Percentiles rank a stretch among this genome's conserved stretches.
Conservation (phyloP, 2,888 invertebrate genomes). For the Calameuta idolon region DNA sequence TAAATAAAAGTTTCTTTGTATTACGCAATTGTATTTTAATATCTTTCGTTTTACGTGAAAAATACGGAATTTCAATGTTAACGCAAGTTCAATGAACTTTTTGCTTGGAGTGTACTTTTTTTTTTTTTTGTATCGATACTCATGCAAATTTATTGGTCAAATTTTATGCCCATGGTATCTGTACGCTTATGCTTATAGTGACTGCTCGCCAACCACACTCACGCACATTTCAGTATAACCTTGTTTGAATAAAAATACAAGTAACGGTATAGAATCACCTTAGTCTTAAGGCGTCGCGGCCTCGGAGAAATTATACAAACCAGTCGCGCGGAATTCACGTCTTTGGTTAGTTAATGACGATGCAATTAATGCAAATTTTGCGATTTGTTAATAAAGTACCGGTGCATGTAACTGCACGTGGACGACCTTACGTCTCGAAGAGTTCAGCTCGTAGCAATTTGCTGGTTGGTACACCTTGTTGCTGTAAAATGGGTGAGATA, state of each 20-base stretch:
- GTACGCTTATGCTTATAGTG: background rate
- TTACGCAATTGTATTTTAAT: background rate
- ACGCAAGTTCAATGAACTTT: background rate
- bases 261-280: background rate
- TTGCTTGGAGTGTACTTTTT: background rate
- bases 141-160: background rate
- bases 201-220: background rate
- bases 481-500: constrained; percentile 32
- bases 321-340: constrained; percentile 14
- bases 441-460: constrained; percentile 32
- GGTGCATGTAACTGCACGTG: constrained; percentile 15
- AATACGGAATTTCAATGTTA: background rate
- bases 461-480: constrained; percentile 20
- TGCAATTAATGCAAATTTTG: constrained; percentile 29
- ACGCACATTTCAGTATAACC: background rate
- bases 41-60: background rate
- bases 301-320: background rate
- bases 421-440: constrained; percentile 14
- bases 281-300: background rate
- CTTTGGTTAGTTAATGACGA: constrained; percentile 28
- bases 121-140: background rate
- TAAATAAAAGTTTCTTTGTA: background rate
- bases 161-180: background rate
- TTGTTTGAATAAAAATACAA: background rate
- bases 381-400: constrained; percentile 29